phyloP scores from a whole-genome alignment of 2,888 invertebrate genomes.

The Bibio marci region DNA sequence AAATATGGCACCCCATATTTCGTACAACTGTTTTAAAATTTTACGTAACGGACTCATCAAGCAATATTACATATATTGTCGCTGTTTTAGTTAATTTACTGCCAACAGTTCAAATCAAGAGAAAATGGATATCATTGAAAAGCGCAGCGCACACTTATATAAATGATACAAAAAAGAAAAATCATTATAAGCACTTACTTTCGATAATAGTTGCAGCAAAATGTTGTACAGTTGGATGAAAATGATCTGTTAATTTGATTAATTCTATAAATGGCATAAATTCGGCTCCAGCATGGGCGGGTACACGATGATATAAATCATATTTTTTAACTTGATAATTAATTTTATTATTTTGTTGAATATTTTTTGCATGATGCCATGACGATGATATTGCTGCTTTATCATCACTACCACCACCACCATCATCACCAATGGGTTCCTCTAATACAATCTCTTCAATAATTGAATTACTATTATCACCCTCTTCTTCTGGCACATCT shows the following conservation, averaged over 20 bases:
- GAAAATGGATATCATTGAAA: too few relatives aligned
- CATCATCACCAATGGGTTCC: too few relatives aligned
- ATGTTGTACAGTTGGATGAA: constrained; percentile 80
- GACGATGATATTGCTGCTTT: constrained; percentile 15
- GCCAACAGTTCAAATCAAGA: too few relatives aligned
- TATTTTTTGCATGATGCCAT: constrained; percentile 22
- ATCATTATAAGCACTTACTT: constrained; percentile 31
- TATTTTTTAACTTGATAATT: constrained; percentile 33
- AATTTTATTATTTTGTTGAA: constrained; percentile 25
- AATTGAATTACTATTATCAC: neutral
- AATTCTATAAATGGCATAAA: constrained; percentile 59
- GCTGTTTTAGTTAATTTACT: too few relatives aligned
- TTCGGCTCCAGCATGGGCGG: constrained; percentile 64
- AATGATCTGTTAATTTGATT: constrained; percentile 51
- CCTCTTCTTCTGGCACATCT: constrained; percentile 3
- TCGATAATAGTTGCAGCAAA: constrained; percentile 67
- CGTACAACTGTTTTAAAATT: too few relatives aligned
- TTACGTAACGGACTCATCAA: too few relatives aligned
- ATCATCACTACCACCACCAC: too few relatives aligned
- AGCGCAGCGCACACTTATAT: neutral
- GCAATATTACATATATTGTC: too few relatives aligned
- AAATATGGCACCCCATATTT: too few relatives aligned
- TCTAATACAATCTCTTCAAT: constrained; percentile 9
- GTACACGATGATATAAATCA: constrained; percentile 62
- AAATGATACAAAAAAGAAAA: constrained; percentile 4